Evolutionary conservation across 2,797 vertebrate genomes (phyloP), one percentile per base, ranked within the genome.

Genomic region (Pseudochaenichthys georgianus): DNA sequence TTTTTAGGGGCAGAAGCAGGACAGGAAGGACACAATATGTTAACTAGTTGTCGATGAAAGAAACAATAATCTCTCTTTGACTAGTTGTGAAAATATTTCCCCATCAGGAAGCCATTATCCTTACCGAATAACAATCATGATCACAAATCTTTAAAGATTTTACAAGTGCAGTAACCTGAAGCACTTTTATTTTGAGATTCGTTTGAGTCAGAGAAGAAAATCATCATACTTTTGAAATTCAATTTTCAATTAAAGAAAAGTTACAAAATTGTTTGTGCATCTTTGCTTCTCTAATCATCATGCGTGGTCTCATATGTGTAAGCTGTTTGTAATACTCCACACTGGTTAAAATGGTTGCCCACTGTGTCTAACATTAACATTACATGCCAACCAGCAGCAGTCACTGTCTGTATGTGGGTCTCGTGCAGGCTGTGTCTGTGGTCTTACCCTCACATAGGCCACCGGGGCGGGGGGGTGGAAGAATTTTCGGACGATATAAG

Each of bases 401-500:
- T 53, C 54, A 21, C n/a, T 15, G 28, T 17, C n/a, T 5, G n/a
- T 9, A 9, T 8, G 21, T 9, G 10, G 0, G 15, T 58, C 4
- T 13, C 1, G 60, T 61, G 13, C 10, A 41, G 64, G n/a, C 28
- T 23, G 61, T 1, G 15, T 28, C 19, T 31, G 31, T 2, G 12
- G 10, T 57, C 93, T 90, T 90, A 95, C 95, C 93, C 97, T 95
- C n/a, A 91, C 85, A 13, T 92, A 93, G 73, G 93, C 81, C 50
- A 94, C 92, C 3, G 96, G 94, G 17, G 94, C 93, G 2, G 96
- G 92, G 0, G 97, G 97, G 70, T 97, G 98, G 94, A 99, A 98
- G 84, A 99, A 97, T 85, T 96, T 97, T 93, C 96, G 96, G 38
- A 99, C 98, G 0, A 99, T 95, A 53, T 97, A 98, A 15, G 98